Conservation (phyloP, 2,113 vertebrate species). For the Aldabrachelys gigantea region DNA sequence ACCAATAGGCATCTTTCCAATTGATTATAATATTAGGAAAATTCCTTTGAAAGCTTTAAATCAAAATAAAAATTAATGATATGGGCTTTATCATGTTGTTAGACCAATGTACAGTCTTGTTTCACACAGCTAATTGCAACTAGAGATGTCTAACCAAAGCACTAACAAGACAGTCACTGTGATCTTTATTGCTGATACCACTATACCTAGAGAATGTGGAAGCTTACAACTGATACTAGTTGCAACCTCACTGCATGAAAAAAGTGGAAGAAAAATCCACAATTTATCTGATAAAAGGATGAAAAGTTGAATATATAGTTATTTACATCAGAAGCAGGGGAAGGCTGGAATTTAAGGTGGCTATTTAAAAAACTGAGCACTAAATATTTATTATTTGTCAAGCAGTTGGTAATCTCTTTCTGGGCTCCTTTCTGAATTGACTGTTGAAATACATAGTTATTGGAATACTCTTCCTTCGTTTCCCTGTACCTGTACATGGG, state of each 20-base stretch:
- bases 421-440: background rate
- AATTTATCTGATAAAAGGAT: background rate
- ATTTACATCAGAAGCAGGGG: background rate
- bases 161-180: background rate
- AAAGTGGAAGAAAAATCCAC: background rate
- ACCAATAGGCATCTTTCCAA: background rate
- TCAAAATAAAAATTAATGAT: background rate
- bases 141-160: background rate
- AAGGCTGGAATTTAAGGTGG: background rate
- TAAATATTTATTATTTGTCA: background rate
- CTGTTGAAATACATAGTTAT: background rate
- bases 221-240: background rate
- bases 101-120: background rate
- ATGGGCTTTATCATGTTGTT: background rate
- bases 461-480: accelerated
- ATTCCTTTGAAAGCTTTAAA: background rate
- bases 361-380: background rate
- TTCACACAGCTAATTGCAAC: background rate
- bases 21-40: background rate
- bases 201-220: background rate
- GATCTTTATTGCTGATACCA: background rate
- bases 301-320: background rate
- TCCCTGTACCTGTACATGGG: accelerated
- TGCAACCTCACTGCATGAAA: background rate
- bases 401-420: background rate